Base-by-base conservation (phyloP, 2,797 vertebrate species). In the Sebastes hubbsi region DNA sequence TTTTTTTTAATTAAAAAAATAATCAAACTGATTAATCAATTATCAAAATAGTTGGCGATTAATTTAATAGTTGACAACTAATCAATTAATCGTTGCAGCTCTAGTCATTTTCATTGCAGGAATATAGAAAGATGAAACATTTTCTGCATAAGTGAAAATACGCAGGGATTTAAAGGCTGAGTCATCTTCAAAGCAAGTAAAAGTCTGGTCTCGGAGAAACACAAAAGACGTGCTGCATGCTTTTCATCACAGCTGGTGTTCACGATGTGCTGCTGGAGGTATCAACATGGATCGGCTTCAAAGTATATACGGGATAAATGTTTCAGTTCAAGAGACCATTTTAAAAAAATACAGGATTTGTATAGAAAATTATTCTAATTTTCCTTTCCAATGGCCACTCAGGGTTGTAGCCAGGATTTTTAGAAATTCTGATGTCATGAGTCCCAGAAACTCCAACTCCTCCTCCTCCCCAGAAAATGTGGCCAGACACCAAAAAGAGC, bases 241-340 rank as follows among this genome's bases (percentile, higher is more conserved):
- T 66, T 83, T 80, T 70, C 24, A 70, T 82, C 70, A 25, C 65
- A 74, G 36, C 29, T 49, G 59, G 52, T 27, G 22, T n/a, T 60
- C 34, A 24, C 2, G 1, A 30, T 58, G 62, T 73, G 10, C 52
- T 68, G 38, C 4, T 66, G 25, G 16, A 77, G 7, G 34, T 58
- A n/a, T 30, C 29, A 60, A 34, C 46, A 34, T 55, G 42, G 14
- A 25, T 42, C 24, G 18, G 22, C 18, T 58, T 66, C 62, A 38
- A 61, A 66, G 20, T 16, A 25, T 55, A 49, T 14, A 16, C 7
- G 1, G 13, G 34, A 42, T n/a, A 36, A 13, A 75, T 38, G 60
- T 46, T 32, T 59, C n/a, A 58, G n/a, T 2, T 42, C 20, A 32
- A 25, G 18, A 12, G 6, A 54, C 46, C 12, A 6, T 32, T 52